Base-by-base conservation (phyloP, 2,113 vertebrate species). In the Ochotona princeps region DNA sequence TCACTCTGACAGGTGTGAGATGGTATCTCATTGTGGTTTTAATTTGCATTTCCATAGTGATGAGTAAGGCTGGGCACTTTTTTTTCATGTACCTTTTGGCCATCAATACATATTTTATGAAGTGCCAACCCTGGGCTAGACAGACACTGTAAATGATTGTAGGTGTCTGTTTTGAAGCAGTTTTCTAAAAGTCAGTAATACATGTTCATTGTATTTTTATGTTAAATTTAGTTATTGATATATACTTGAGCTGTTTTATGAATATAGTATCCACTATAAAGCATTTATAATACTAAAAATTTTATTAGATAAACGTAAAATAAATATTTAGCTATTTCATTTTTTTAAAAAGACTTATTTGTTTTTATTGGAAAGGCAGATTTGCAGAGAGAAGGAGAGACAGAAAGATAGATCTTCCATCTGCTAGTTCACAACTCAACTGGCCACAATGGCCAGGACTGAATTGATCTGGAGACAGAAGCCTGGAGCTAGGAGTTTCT, bases 301-400 rank as follows among this genome's bases (percentile, higher is more conserved):
- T 61, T 75, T 54, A 73, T 82, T 66, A 72, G 30, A 79, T 83
- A 89, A 78, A 51, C 32, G 51, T 60, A 57, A 92, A 83, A 89
- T 67, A 72, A 57, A 51, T 57, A 75, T 87, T 75, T 49, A 83
- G 47, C 28, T 63, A 72, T 84, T 86, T 89, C 21, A 91, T 82
- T 82, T 83, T 83, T 54, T 65, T 44, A 6, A 44, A 44, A 44
- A 44, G 38, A 44, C 38, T 44, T 44, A 6, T 44, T 44, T 44
- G 38, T 44, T 44, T 44, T 44, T 44, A 44, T 44, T 44, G 38
- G 38, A 44, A 44, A 44, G 38, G 38, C 3, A 44, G 38, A 44
- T 44, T 44, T 44, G 38, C 38, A 44, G 38, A 44, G 38, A 44
- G 38, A 44, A 44, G 38, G 38, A 44, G 38, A 44, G 38, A 44